Evolutionary conservation across 2,888 invertebrate species (phyloP).

Genomic region (Eucera pruinosa): DNA sequence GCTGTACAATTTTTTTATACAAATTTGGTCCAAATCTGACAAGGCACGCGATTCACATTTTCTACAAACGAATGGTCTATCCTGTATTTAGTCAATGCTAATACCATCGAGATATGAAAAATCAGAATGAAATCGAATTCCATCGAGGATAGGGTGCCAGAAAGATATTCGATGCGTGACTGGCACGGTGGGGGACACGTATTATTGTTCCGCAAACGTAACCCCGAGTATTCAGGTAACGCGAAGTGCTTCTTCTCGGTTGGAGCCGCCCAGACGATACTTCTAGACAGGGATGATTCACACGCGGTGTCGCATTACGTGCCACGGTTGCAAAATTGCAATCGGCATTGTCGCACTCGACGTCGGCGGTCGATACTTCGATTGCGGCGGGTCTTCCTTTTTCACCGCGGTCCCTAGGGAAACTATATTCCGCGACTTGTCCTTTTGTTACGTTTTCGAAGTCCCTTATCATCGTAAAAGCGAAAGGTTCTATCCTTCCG

Average conservation of each 20-base stretch:
- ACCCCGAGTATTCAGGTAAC: conserved; percentile 28
- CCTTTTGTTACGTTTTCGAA: too few relatives aligned
- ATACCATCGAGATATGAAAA: too few relatives aligned
- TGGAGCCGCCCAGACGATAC: conserved; percentile 16
- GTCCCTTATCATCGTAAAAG: not conserved
- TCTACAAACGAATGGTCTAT: too few relatives aligned
- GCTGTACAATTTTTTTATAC: too few relatives aligned
- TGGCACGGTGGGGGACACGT: not conserved
- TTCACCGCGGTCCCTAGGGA: conserved; percentile 17
- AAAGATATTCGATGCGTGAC: conserved; percentile 17
- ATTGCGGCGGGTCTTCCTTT: conserved; percentile 45
- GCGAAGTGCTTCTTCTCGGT: conserved; percentile 47
- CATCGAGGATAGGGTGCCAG: not conserved
- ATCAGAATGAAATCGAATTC: conserved; percentile 20
- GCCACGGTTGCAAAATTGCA: conserved; percentile 54
- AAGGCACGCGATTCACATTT: too few relatives aligned
- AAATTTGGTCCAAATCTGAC: too few relatives aligned
- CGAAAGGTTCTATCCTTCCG: not conserved
- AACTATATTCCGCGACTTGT: too few relatives aligned
- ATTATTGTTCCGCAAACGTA: conserved; percentile 3
- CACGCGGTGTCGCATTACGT: conserved; percentile 58
- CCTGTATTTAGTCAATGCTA: too few relatives aligned
- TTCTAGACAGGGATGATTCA: conserved; percentile 62
- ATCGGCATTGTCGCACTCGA: conserved; percentile 48
- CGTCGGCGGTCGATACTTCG: conserved; percentile 54